These are phyloP conservation scores for Platyura marginata DNA, from an alignment of 1,140 invertebrate species.

Conservation along the genomic window DNA sequence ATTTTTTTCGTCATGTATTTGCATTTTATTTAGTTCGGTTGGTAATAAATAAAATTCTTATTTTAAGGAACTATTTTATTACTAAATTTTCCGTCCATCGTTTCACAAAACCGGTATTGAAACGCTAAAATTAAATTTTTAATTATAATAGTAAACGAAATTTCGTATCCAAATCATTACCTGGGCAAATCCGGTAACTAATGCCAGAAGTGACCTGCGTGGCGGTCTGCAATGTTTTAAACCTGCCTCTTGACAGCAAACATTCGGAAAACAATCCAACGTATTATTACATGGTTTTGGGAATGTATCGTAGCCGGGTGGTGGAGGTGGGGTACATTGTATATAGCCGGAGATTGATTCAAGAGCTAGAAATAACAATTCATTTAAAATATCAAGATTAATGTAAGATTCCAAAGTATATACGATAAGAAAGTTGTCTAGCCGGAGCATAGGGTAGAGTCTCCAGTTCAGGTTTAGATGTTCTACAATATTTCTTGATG, in stretches of 20 bases:
- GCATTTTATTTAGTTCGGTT: too few species aligned
- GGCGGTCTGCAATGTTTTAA: conserved; percentile 47
- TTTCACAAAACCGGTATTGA: conserved; percentile 22
- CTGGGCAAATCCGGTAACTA: conserved; percentile 36
- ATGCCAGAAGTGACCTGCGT: conserved; percentile 39
- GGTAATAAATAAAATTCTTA: too few species aligned
- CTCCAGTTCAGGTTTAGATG: conserved; percentile 38
- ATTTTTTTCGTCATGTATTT: too few species aligned
- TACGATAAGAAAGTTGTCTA: conserved; percentile 27
- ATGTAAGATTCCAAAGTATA: too few species aligned
- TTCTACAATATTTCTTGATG: conserved; percentile 40
- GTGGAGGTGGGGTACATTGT: conserved; percentile 48
- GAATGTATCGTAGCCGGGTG: conserved; percentile 39
- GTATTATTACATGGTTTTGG: conserved; percentile 42
- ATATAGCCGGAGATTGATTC: conserved; percentile 39
- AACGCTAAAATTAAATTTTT: conserved; percentile 2
- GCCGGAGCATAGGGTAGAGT: conserved; percentile 32
- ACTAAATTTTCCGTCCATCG: conserved; percentile 21
- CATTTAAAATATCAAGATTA: conserved; percentile 3
- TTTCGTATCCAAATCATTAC: conserved; percentile 9
- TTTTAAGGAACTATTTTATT: conserved; percentile 21
- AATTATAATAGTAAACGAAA: not conserved
- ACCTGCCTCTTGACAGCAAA: conserved; percentile 51
- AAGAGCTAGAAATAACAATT: conserved; percentile 26
- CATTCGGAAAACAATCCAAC: conserved; percentile 52